Conservation (phyloP, 2,888 invertebrate genomes). For the Andrena fulva region DNA sequence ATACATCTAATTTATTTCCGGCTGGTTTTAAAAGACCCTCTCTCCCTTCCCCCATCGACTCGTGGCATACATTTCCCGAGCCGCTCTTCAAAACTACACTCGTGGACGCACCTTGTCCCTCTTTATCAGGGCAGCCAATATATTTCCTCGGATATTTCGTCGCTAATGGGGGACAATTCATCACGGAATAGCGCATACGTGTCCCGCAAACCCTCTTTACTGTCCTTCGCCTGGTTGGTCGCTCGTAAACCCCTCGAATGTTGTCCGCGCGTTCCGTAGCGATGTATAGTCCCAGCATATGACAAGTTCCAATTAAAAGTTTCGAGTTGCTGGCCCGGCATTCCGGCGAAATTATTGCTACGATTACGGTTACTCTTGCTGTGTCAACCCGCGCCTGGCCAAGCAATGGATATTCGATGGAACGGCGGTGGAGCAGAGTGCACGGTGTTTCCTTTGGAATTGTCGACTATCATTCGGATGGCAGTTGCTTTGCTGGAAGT, state of each 20-base stretch:
- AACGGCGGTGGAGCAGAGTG: slow-evolving; percentile 4
- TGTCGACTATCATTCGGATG: slow-evolving; percentile 15
- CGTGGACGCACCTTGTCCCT: neutral
- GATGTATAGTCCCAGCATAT: slow-evolving; percentile 52
- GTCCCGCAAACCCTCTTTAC: slow-evolving; percentile 53
- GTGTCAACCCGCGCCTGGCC: slow-evolving; percentile 32
- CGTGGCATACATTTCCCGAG: neutral
- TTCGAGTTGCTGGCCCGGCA: slow-evolving; percentile 40
- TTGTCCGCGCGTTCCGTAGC: slow-evolving; percentile 22
- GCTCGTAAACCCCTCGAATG: slow-evolving; percentile 50
- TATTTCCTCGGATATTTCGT: slow-evolving; percentile 16
- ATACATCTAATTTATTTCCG: slow-evolving; percentile 25
- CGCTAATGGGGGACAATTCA: slow-evolving; percentile 48
- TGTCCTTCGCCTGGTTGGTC: slow-evolving; percentile 44
- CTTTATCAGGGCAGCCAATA: slow-evolving; percentile 25
- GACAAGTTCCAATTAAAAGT: slow-evolving; percentile 68
- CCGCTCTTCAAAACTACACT: slow-evolving; percentile 2
- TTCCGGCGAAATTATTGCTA: slow-evolving; percentile 56
- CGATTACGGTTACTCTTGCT: slow-evolving; percentile 55
- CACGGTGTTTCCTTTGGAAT: neutral
- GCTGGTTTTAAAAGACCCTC: slow-evolving; percentile 3
- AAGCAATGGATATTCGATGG: slow-evolving; percentile 53
- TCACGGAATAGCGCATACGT: slow-evolving; percentile 53
- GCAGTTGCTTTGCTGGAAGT: slow-evolving; percentile 6
- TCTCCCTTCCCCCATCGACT: too few species aligned